Percentiles rank a stretch among this genome's conserved stretches.
These are phyloP conservation scores for Nemapogon koenigi DNA, from an alignment of 2,888 invertebrate genomes.

Conservation along the genomic window DNA sequence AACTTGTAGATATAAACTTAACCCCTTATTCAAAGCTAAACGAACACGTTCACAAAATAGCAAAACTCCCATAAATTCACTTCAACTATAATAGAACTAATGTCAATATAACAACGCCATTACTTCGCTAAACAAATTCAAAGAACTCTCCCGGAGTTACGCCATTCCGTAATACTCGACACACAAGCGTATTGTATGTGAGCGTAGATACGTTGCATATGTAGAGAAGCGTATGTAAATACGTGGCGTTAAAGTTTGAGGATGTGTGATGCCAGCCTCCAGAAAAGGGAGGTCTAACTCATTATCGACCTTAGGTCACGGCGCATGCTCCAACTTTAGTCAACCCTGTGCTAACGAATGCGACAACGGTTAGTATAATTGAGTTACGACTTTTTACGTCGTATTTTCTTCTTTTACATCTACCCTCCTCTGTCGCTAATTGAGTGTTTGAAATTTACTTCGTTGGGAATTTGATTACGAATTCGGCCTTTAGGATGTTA, in stretches of 20 bases:
- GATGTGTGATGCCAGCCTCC: slow-evolving; percentile 59
- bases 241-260: slow-evolving; percentile 56
- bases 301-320: slow-evolving; percentile 66
- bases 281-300: slow-evolving; percentile 57
- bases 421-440: slow-evolving; percentile 8
- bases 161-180: slow-evolving; percentile 6
- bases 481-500: too few relatives aligned
- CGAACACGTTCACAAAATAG: slow-evolving; percentile 25
- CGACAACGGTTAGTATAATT: slow-evolving; percentile 64
- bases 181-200: slow-evolving; percentile 37
- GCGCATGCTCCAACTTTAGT: slow-evolving; percentile 57
- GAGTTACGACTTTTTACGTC: slow-evolving; percentile 65
- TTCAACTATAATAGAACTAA: slow-evolving; percentile 51
- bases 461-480: slow-evolving; percentile 56
- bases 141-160: slow-evolving; percentile 26
- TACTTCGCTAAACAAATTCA: slow-evolving; percentile 59
- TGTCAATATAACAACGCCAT: slow-evolving; percentile 63
- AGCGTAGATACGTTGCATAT: slow-evolving; percentile 27
- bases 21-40: slow-evolving; percentile 54
- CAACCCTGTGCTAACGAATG: slow-evolving; percentile 51
- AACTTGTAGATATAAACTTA: slow-evolving; percentile 3
- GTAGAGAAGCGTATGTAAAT: slow-evolving; percentile 63
- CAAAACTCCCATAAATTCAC: slow-evolving; percentile 60
- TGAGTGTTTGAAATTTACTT: slow-evolving; percentile 7
- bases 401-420: slow-evolving; percentile 22